Evolutionary conservation across 2,113 vertebrate species (phyloP), one percentile per base, ranked within the genome.

Genomic region (Merops nubicus): DNA sequence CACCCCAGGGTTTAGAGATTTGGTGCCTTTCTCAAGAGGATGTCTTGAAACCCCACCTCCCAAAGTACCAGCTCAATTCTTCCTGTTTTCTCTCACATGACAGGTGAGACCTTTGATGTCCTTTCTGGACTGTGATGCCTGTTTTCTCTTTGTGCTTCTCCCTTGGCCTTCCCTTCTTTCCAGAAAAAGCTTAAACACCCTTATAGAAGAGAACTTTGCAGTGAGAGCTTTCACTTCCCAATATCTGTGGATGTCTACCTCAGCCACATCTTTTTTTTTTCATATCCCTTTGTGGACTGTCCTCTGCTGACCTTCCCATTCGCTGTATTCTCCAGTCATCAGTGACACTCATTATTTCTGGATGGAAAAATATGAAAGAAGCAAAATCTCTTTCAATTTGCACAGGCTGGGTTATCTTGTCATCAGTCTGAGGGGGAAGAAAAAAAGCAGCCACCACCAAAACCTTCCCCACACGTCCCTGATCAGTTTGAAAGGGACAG

Each of bases 371-470:
- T 47, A 53, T 23, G 78, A 92, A 80, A 72, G 78, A 56, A 54
- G 36, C 72, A 87, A 70, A 89, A 76, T 8, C 45, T 70, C 68
- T 94, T 94, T 90, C 51, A 87, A 84, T 67, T 47, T 51, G 20
- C 51, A 53, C 54, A 70, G 36, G 4, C 36, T 69, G 45, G 40
- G 36, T 22, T 92, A 23, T 14, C 31, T 88, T 62, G n/a, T 78
- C 81, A 51, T 23, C 65, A 60, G 75, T 82, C 36, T 74, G 50
- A 19, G 34, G 34, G 25, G 2, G 4, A 13, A 34, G 15, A 43
- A 20, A 6, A 10, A 15, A 62, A 72, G 11, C 36, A 56, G 16
- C 60, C 89, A 3, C 4, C 23, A 43, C 25, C 40, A 78, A 33
- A 85, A 54, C 43, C 43, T 60, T 59, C 42, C 64, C 20, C 18